Evolutionary conservation across 64 coral and sea anemone genomes (phyloP).

Genomic region (Pocillopora verrucosa): DNA sequence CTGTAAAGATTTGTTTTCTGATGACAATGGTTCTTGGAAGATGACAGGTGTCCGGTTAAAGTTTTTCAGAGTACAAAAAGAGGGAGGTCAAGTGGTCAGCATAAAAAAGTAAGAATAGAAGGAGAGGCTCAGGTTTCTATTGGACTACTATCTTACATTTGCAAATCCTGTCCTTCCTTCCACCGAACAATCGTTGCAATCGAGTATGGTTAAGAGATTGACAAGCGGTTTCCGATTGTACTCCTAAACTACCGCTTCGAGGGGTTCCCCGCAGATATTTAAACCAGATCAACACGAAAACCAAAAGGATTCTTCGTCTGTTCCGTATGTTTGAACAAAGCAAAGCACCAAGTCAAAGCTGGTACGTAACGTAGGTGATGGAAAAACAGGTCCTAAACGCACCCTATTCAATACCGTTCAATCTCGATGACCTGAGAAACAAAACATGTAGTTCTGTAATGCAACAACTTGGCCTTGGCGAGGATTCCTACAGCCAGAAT

Average conservation of each 20-base stretch:
- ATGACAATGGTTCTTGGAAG: conserved; percentile 8
- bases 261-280: not conserved
- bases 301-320: conserved; percentile 22
- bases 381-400: conserved; percentile 2
- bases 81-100: not conserved
- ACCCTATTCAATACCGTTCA: conserved; percentile 2
- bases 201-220: not conserved
- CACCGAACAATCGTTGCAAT: conserved; percentile 5
- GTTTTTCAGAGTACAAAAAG: conserved; percentile 9
- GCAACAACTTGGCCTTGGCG: conserved; percentile 8
- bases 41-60: not conserved
- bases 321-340: conserved; percentile 1
- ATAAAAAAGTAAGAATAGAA: not conserved
- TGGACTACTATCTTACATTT: conserved; percentile 6
- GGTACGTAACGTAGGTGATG: not conserved
- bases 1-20: not conserved
- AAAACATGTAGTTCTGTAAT: not conserved
- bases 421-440: conserved; percentile 1
- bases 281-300: not conserved
- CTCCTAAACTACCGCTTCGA: conserved; percentile 5
- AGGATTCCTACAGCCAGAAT: conserved; percentile 8
- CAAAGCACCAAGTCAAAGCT: conserved; percentile 8
- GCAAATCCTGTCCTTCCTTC: not conserved
- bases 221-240: not conserved
- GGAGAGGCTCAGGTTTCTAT: not conserved